These are phyloP conservation scores for Pterocles burchelli DNA, from an alignment of 2,113 vertebrate genomes.

Conservation along the genomic window DNA sequence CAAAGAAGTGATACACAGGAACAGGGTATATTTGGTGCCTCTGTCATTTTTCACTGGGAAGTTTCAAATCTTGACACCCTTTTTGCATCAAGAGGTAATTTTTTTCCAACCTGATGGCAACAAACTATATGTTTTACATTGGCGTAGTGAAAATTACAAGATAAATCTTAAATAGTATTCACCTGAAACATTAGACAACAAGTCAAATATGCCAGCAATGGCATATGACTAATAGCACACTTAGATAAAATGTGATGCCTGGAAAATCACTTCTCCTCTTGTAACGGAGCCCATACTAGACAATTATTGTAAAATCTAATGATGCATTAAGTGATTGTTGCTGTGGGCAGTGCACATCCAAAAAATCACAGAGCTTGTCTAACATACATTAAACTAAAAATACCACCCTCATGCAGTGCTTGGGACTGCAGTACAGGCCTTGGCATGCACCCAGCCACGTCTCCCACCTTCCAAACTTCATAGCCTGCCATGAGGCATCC, in stretches of 20 bases:
- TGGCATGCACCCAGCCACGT: not conserved
- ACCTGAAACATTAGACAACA: constrained; percentile 55
- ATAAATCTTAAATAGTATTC: constrained; percentile 70
- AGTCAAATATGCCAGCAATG: constrained; percentile 49
- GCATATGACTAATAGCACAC: constrained; percentile 46
- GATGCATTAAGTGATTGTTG: not conserved
- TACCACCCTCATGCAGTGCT: not conserved
- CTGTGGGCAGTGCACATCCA: not conserved
- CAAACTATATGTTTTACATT: constrained; percentile 48
- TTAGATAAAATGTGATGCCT: constrained; percentile 31
- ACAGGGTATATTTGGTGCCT: constrained; percentile 2
- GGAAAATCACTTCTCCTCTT: constrained; percentile 44
- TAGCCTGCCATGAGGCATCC: not conserved
- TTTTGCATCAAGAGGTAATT: constrained; percentile 63
- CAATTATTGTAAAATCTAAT: constrained; percentile 48
- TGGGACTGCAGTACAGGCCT: not conserved
- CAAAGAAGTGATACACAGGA: constrained; percentile 43
- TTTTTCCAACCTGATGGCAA: constrained; percentile 62
- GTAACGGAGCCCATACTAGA: constrained; percentile 30
- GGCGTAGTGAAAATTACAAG: constrained; percentile 66
- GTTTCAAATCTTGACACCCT: constrained; percentile 62
- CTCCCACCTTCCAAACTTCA: not conserved
- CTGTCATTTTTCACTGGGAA: constrained; percentile 62
- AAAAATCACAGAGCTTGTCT: constrained; percentile 36
- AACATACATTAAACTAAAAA: not conserved